Conservation (phyloP, 2,888 invertebrate species). For the Merodon equestris region DNA sequence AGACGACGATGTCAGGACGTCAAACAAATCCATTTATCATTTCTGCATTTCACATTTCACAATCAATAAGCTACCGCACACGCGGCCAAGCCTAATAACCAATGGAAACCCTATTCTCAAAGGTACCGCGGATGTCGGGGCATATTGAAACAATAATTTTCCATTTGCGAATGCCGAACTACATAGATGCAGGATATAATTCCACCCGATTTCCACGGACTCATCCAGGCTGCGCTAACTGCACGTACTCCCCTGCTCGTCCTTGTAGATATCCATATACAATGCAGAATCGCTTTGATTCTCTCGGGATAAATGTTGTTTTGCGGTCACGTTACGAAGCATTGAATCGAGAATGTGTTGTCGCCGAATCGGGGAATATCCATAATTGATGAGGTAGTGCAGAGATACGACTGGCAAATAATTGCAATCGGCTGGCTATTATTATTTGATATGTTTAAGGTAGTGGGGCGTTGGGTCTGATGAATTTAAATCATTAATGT, state of each 20-base stretch:
- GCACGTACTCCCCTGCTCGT: too few species aligned
- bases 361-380: slow-evolving; percentile 7
- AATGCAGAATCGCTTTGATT: slow-evolving; percentile 38
- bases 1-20: not conserved
- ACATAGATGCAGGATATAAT: slow-evolving; percentile 55
- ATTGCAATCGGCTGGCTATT: slow-evolving; percentile 54
- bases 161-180: slow-evolving; percentile 54
- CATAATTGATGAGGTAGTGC: slow-evolving; percentile 50
- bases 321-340: slow-evolving; percentile 30
- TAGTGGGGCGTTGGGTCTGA: slow-evolving; percentile 14
- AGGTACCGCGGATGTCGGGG: slow-evolving; percentile 45
- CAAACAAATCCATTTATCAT: slow-evolving; percentile 29
- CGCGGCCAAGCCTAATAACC: slow-evolving; percentile 58
- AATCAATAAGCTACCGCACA: slow-evolving; percentile 13
- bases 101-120: slow-evolving; percentile 60
- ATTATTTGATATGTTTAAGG: slow-evolving; percentile 44
- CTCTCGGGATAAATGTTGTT: slow-evolving; percentile 47
- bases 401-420: slow-evolving; percentile 36
- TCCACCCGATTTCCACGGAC: slow-evolving; percentile 26
- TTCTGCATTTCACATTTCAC: slow-evolving; percentile 11
- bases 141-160: slow-evolving; percentile 60
- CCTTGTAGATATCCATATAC: slow-evolving; percentile 17
- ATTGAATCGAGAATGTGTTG: not conserved
- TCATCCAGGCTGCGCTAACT: not conserved
- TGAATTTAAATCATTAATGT: slow-evolving; percentile 52